Base-by-base conservation (phyloP, 1,140 invertebrate species). In the Drosophila repleta region DNA sequence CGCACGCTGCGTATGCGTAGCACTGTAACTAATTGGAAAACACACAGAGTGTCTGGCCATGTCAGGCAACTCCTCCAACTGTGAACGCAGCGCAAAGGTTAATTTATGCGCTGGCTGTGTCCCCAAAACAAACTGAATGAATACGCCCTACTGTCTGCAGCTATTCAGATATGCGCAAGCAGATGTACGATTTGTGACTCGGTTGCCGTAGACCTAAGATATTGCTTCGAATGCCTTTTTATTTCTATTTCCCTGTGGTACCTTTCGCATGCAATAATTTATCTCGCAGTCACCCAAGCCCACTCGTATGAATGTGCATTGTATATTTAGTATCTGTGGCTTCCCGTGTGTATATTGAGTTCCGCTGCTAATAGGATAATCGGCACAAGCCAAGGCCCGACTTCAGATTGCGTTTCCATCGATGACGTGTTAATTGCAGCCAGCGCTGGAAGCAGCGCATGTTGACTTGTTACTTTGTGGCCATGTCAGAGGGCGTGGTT, bases 231-330 rank as follows among this genome's bases (percentile, higher is more conserved):
- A 35, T 17, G 17, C 4, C 41, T 64, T 81, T 82, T 68, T 81
- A 77, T 74, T 43, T 65, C 53, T 41, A 37, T 11, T 15, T 29
- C 43, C 29, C 29, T 49, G 51, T 43, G 63, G 53, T 53, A 61
- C 69, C 53, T 60, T 82, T 79, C 83, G 83, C 46, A 79, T 51
- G 48, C 48, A 67, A 83, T 78, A 82, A 82, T 80, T 84, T 80
- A 84, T 84, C 57, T 79, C 55, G 56, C 21, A 11, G 32, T 53
- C 56, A 37, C 39, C 43, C 58, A 48, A 46, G 29, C 4, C 20
- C 4, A 35, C n/a, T 7, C 17, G 20, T 20, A 20, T n/a, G 26
- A 10, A 52, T 32, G 6, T 52, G 11, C 15, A 20, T 3, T 11
- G 15, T 52, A 29, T 67, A 39, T 37, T 26, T 35, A 37, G 29